A percentile compares a stretch with the other conserved stretches of the same genome.
phyloP scores from a whole-genome alignment of 2,113 vertebrate genomes.

The Mionectes macconnelli region DNA sequence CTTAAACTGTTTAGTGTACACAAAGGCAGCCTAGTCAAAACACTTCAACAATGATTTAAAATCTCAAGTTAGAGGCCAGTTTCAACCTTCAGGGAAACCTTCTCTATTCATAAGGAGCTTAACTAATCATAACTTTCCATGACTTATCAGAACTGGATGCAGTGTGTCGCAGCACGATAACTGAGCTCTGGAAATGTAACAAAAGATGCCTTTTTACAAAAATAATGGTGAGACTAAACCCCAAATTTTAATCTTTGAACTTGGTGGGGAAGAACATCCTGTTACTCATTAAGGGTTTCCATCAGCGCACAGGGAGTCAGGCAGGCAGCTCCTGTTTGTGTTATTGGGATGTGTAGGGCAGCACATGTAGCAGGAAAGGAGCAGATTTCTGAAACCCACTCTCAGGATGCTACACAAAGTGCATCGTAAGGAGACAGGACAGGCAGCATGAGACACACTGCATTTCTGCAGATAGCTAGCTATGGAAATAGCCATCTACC shows the following conservation, averaged over 20 bases:
- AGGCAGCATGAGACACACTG: neutral
- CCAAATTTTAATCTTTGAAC: conserved; percentile 71
- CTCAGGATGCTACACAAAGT: neutral
- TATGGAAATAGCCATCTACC: neutral
- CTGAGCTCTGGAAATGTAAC: conserved; percentile 62
- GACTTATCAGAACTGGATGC: conserved; percentile 65
- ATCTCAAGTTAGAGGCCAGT: conserved; percentile 42
- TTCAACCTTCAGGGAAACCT: conserved; percentile 43
- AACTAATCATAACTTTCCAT: conserved; percentile 61
- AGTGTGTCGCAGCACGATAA: conserved; percentile 56
- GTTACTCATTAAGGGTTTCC: conserved; percentile 67
- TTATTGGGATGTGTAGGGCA: conserved; percentile 42
- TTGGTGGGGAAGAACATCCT: conserved; percentile 50
- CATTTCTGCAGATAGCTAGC: neutral
- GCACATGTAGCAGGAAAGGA: conserved; percentile 23
- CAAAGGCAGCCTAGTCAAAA: conserved; percentile 56
- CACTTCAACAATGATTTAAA: conserved; percentile 55
- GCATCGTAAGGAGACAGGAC: conserved; percentile 34
- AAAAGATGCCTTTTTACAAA: conserved; percentile 62
- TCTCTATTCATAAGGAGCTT: conserved; percentile 52
- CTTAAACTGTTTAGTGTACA: conserved; percentile 55
- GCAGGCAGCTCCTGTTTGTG: conserved; percentile 41
- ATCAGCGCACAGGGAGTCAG: conserved; percentile 34
- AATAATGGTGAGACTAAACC: conserved; percentile 66
- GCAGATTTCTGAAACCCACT: conserved; percentile 37